These are phyloP conservation scores for Petrocephalus microphthalmus DNA, from an alignment of 2,113 vertebrate species.

Conservation along the genomic window DNA sequence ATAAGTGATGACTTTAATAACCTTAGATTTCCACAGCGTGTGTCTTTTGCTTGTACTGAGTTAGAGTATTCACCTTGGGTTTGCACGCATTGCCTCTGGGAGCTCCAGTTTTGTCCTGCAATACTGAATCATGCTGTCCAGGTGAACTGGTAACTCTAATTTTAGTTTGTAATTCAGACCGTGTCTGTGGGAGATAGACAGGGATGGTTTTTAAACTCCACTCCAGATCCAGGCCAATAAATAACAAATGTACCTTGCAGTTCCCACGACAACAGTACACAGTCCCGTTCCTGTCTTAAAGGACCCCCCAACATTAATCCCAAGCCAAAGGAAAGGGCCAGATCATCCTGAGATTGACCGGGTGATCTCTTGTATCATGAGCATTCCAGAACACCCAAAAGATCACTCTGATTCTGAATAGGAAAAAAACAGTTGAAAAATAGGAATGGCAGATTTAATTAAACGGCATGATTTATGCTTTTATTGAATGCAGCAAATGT, in stretches of 20 bases:
- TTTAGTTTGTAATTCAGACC: background rate
- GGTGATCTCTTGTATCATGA: background rate
- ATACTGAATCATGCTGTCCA: background rate
- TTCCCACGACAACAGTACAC: background rate
- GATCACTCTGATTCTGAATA: too few species aligned
- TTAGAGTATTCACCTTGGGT: background rate
- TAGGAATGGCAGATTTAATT: background rate
- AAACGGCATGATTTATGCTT: background rate
- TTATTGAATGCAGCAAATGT: background rate
- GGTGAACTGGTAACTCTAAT: background rate
- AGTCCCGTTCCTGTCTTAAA: background rate
- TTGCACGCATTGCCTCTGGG: background rate
- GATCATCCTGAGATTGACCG: background rate
- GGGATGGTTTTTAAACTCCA: background rate
- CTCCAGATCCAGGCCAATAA: background rate
- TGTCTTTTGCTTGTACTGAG: background rate
- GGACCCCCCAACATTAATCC: background rate
- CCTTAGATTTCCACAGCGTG: background rate
- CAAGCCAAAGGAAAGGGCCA: background rate
- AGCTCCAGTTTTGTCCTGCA: background rate
- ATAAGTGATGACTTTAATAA: background rate
- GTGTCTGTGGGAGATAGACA: background rate
- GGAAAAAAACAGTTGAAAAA: background rate
- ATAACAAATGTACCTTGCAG: background rate
- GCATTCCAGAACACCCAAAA: background rate